Evolutionary conservation across 2,888 invertebrate species (phyloP), one percentile per base, ranked within the genome.

Genomic region (Uropetala carovei): DNA sequence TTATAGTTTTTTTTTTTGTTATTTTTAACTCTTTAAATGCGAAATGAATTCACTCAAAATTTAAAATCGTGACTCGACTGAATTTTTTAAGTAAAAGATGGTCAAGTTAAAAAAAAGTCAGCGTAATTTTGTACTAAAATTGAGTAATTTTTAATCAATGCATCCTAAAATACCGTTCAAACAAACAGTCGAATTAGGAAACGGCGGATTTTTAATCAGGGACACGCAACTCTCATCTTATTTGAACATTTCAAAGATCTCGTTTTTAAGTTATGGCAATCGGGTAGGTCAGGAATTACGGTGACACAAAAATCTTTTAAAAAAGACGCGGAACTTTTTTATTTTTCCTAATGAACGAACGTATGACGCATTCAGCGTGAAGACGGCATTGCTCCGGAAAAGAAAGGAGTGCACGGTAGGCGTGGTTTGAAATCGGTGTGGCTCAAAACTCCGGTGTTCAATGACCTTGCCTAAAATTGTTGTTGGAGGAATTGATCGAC

Each of bases 401-500:
- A 43, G 5, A 43, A 75, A 75, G 22, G 75, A 75, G 75, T 75
- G 75, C 75, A 75, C 75, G 75, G 75, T 27, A 68, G 68, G 68
- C 68, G 68, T 68, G 68, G 68, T 68, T 75, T 13, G 75, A 27
- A 75, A 75, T 75, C 75, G 75, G 75, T 75, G 75, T 75, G 75
- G 75, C 27, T 68, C 68, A 68, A 68, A 68, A 68, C 68, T 27
- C 30, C 58, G 18, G 86, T 89, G 89, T 56, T 89, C 89, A 89
- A 64, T 89, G 89, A 89, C 89, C 89, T 89, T 89, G 89, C 89
- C 43, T 89, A 89, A 89, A 89, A 89, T 89, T 89, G 89, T 89
- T 89, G 89, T 89, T 68, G 89, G 89, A 89, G 89, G 89, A 89
- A 89, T 89, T 89, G 89, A 89, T 89, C 89, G 89, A 89, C 64